Evolutionary conservation across 2,797 vertebrate genomes (phyloP).

Genomic region (Rhadinocentrus ornatus): DNA sequence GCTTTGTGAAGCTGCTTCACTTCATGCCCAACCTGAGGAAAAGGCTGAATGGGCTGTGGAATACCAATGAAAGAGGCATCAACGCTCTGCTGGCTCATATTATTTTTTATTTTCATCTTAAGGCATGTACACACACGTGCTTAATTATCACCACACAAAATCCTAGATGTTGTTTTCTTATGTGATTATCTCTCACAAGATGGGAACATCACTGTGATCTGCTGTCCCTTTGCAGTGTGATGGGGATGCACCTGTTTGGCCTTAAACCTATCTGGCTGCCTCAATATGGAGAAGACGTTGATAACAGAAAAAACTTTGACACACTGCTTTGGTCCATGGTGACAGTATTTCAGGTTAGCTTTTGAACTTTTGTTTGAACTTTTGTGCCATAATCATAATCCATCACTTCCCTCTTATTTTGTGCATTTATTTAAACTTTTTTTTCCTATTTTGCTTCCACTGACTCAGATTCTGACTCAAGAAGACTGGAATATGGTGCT

Average conservation of each 20-base stretch:
- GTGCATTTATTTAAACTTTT: too few relatives aligned
- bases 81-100: conserved; percentile 88
- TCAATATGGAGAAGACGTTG: not conserved
- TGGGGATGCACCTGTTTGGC: conserved; percentile 92
- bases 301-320: not conserved
- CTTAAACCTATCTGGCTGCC: conserved; percentile 75
- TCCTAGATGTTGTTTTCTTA: too few relatives aligned
- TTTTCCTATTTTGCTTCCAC: too few relatives aligned
- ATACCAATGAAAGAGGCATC: conserved; percentile 89
- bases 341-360: not conserved
- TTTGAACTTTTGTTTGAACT: not conserved
- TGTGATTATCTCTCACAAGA: not conserved
- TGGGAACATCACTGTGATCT: not conserved
- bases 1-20: conserved; percentile 67
- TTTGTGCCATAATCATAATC: not conserved
- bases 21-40: not conserved
- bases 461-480: not conserved
- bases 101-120: conserved; percentile 91
- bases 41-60: conserved; percentile 80
- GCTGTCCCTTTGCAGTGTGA: conserved; percentile 78
- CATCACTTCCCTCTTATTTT: not conserved
- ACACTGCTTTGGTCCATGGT: not conserved
- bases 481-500: not conserved
- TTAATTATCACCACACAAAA: not conserved
- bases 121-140: conserved; percentile 71